Evolutionary conservation across 2,797 vertebrate genomes (phyloP).

Genomic region (Molothrus ater): DNA sequence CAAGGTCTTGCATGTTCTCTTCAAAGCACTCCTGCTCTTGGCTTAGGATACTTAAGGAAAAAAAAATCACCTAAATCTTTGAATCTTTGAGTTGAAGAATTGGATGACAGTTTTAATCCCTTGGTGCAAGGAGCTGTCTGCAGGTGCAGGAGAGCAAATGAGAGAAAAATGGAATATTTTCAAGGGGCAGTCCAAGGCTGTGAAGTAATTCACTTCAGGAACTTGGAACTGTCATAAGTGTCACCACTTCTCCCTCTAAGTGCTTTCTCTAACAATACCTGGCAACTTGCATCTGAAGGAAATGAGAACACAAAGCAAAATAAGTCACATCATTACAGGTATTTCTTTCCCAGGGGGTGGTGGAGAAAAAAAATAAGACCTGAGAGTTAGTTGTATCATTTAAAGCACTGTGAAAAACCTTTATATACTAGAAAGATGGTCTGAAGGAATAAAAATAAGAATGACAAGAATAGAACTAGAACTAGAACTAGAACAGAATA

Average conservation of each 20-base stretch:
- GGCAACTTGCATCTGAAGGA: neutral
- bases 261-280: slow-evolving; percentile 37
- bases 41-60: neutral
- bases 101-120: slow-evolving; percentile 11
- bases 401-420: neutral
- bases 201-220: neutral
- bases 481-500: neutral
- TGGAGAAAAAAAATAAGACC: neutral
- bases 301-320: slow-evolving; percentile 13
- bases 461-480: too few relatives aligned
- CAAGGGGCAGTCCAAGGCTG: neutral
- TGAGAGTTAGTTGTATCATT: neutral
- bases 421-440: neutral
- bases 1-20: neutral
- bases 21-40: neutral
- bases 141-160: slow-evolving; percentile 22
- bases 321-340: neutral
- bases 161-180: slow-evolving; percentile 55
- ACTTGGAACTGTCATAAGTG: slow-evolving; percentile 16
- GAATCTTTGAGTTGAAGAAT: slow-evolving; percentile 13
- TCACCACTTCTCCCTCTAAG: slow-evolving; percentile 47
- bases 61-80: neutral
- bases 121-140: neutral
- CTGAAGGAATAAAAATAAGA: neutral
- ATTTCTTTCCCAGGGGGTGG: neutral